Percentiles rank a stretch among this genome's conserved stretches.
phyloP scores from a whole-genome alignment of 2,888 invertebrate species.

The Pachymerium ferrugineum region DNA sequence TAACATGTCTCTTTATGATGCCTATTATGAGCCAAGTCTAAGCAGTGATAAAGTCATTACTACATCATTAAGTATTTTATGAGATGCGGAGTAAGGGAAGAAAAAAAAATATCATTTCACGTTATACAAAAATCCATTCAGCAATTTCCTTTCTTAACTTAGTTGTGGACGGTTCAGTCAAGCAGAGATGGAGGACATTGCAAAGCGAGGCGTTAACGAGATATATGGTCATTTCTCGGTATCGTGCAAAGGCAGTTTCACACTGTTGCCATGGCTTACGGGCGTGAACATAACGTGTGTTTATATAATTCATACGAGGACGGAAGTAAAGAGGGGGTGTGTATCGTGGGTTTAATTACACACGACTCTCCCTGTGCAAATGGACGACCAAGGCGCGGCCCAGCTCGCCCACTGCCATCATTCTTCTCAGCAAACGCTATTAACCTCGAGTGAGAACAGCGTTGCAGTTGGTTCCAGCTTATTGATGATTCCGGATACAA shows the following conservation, averaged over 20 bases:
- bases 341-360: constrained; percentile 15
- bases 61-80: constrained; percentile 3
- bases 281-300: constrained; percentile 18
- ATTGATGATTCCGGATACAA: constrained; percentile 15
- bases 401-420: constrained; percentile 15
- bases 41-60: constrained; percentile 5
- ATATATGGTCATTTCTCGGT: not conserved
- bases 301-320: not conserved
- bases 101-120: not conserved
- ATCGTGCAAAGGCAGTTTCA: not conserved
- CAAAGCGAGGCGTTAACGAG: not conserved
- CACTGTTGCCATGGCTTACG: constrained; percentile 16
- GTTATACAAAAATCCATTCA: no score
- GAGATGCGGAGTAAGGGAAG: not conserved
- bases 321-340: constrained; percentile 11
- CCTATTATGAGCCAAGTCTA: no score
- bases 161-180: no score
- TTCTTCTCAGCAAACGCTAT: constrained; percentile 22
- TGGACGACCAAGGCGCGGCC: constrained; percentile 20
- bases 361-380: constrained; percentile 21
- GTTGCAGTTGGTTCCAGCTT: constrained; percentile 2
- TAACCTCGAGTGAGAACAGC: constrained; percentile 25
- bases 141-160: no score
- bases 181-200: no score
- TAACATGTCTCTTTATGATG: not conserved